Evolutionary conservation across 2,797 vertebrate species (phyloP).

Genomic region (Paguma larvata): DNA sequence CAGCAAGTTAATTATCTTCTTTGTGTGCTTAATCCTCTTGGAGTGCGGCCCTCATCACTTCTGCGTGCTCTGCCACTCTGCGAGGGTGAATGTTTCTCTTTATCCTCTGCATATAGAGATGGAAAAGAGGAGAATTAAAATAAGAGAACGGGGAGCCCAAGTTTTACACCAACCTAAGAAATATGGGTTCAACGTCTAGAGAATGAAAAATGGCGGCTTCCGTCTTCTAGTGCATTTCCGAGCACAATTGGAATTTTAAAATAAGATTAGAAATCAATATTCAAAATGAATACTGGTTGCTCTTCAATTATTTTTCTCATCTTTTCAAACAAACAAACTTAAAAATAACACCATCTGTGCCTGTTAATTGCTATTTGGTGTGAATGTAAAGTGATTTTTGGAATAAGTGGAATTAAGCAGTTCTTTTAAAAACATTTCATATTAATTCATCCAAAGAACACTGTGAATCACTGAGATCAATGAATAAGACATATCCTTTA

Average conservation of each 20-base stretch:
- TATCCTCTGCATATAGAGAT: slow-evolving; percentile 50
- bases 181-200: background rate
- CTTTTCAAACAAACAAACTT: slow-evolving; percentile 53
- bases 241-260: slow-evolving; percentile 61
- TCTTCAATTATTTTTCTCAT: slow-evolving; percentile 27
- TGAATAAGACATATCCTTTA: background rate
- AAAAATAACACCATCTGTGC: slow-evolving; percentile 72
- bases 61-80: background rate
- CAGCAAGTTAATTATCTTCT: slow-evolving; percentile 71
- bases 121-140: background rate
- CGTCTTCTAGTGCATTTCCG: background rate
- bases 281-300: background rate
- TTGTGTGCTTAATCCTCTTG: slow-evolving; percentile 75
- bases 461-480: background rate
- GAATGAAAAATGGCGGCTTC: slow-evolving; percentile 40
- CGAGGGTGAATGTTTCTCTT: slow-evolving; percentile 56
- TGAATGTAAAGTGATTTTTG: slow-evolving; percentile 25
- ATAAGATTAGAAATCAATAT: slow-evolving; percentile 45
- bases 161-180: slow-evolving; percentile 25
- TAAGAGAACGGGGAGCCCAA: background rate
- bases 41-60: slow-evolving; percentile 21
- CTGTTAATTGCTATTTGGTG: slow-evolving; percentile 40
- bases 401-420: slow-evolving; percentile 36
- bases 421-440: background rate
- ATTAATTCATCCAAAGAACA: slow-evolving; percentile 40